Evolutionary conservation across 2,797 vertebrate species (phyloP).

Genomic region (Yasuhikotakia modesta): DNA sequence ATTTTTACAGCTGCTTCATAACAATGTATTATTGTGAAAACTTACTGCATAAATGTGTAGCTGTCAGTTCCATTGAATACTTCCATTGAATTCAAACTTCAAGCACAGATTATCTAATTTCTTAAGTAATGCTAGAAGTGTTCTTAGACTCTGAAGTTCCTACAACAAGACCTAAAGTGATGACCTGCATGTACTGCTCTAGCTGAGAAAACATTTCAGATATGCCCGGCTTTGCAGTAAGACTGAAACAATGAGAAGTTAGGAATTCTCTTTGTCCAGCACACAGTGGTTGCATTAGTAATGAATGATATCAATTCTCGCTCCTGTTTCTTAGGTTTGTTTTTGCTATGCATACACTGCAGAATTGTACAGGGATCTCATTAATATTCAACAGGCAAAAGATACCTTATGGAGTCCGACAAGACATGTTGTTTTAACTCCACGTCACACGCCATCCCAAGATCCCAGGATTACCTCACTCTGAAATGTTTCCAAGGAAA

Average conservation of each 20-base stretch:
- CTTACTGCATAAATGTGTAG: background rate
- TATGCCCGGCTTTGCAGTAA: constrained; percentile 14
- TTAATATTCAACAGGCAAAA: constrained; percentile 52
- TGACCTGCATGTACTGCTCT: constrained; percentile 2
- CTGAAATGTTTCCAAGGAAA: constrained; percentile 45
- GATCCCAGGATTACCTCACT: constrained; percentile 34
- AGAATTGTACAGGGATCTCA: constrained; percentile 38
- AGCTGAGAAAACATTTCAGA: constrained; percentile 7
- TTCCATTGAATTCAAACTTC: too few species aligned
- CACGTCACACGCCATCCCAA: constrained; percentile 33
- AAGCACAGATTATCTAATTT: background rate
- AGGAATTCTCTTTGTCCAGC: constrained; percentile 34
- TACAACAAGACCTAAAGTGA: constrained; percentile 11
- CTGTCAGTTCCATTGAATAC: constrained; percentile 21
- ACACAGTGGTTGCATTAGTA: constrained; percentile 34
- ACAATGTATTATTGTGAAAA: too few species aligned
- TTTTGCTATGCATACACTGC: constrained; percentile 14
- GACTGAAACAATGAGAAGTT: constrained; percentile 1
- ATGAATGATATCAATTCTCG: constrained; percentile 40
- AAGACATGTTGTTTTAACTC: constrained; percentile 35
- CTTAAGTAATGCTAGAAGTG: constrained; percentile 1
- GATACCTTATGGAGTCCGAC: constrained; percentile 44
- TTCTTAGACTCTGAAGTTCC: background rate
- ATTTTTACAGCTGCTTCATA: too few species aligned
- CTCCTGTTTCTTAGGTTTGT: constrained; percentile 38